phyloP scores from a whole-genome alignment of 2,797 vertebrate genomes.

The Dendrocincla fuliginosa region DNA sequence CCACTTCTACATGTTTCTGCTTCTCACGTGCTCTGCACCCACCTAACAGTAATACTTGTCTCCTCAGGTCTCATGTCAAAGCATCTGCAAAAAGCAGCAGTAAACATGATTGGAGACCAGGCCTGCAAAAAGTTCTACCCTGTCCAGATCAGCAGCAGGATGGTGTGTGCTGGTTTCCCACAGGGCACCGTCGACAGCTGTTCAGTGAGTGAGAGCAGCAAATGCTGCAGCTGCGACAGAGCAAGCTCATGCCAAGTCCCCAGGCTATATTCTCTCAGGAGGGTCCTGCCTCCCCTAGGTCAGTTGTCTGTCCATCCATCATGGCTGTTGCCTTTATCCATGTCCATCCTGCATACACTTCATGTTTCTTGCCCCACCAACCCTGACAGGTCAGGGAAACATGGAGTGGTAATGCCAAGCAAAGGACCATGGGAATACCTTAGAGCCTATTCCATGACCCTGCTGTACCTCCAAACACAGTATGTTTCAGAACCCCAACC shows the following conservation, averaged over 20 bases:
- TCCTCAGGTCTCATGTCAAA: constrained; percentile 73
- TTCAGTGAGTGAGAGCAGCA: constrained; percentile 79
- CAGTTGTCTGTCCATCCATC: neutral
- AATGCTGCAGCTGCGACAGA: neutral
- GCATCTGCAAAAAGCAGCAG: constrained; percentile 89
- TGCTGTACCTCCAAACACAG: neutral
- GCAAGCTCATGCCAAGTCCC: neutral
- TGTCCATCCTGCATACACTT: neutral
- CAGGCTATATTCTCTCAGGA: accelerated
- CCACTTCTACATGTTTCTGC: neutral
- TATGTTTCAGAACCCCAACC: neutral
- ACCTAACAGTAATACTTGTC: neutral
- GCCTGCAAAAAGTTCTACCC: constrained; percentile 88
- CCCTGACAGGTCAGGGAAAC: neutral
- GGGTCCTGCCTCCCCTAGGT: neutral
- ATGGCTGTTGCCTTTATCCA: neutral
- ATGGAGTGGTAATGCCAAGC: neutral
- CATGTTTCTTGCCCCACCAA: neutral
- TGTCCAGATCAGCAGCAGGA: constrained; percentile 83
- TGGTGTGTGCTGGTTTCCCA: constrained; percentile 91
- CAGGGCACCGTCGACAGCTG: constrained; percentile 91
- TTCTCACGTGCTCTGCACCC: neutral
- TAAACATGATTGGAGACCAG: constrained; percentile 84
- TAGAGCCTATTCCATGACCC: neutral
- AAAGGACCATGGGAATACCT: neutral